A percentile compares a stretch with the other conserved stretches of the same genome.
Conservation (phyloP, 2,888 invertebrate genomes). For the Hetaerina titia region DNA sequence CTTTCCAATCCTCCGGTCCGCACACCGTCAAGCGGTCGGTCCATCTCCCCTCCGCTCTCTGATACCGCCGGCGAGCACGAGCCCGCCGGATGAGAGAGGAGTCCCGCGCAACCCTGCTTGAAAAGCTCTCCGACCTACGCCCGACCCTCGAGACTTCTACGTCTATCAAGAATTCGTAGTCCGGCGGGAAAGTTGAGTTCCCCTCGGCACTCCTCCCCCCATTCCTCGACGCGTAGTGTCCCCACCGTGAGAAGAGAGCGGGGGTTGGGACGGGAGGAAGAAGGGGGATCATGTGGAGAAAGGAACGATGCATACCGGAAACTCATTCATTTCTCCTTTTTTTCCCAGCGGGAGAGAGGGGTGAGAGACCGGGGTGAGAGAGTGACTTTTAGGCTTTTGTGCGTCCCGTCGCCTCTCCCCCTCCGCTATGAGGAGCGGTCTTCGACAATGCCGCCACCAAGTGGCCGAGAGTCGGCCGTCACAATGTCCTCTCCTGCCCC, state of each 20-base stretch:
- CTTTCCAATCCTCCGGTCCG: neutral
- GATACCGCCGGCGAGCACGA: neutral
- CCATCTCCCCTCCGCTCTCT: neutral
- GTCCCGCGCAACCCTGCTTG: neutral
- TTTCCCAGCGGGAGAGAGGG: neutral
- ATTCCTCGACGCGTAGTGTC: neutral
- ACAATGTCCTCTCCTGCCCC: neutral
- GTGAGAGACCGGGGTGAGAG: neutral
- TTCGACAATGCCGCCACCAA: neutral
- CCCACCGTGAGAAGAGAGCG: neutral
- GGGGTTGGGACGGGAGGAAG: neutral
- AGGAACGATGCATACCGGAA: slow-evolving; percentile 27
- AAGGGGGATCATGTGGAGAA: neutral
- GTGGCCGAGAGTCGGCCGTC: slow-evolving; percentile 12
- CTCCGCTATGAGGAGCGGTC: neutral
- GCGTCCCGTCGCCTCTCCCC: neutral
- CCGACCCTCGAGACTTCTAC: neutral
- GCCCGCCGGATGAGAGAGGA: neutral
- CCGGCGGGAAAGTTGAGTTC: neutral
- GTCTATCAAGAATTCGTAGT: slow-evolving; percentile 19
- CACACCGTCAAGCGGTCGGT: neutral
- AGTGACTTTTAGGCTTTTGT: slow-evolving; percentile 29
- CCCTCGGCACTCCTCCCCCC: neutral
- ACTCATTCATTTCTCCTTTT: slow-evolving; percentile 3
- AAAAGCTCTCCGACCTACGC: neutral